These are phyloP conservation scores for Steinernema scapterisci DNA, from an alignment of 2,888 invertebrate species.

Conservation along the genomic window DNA sequence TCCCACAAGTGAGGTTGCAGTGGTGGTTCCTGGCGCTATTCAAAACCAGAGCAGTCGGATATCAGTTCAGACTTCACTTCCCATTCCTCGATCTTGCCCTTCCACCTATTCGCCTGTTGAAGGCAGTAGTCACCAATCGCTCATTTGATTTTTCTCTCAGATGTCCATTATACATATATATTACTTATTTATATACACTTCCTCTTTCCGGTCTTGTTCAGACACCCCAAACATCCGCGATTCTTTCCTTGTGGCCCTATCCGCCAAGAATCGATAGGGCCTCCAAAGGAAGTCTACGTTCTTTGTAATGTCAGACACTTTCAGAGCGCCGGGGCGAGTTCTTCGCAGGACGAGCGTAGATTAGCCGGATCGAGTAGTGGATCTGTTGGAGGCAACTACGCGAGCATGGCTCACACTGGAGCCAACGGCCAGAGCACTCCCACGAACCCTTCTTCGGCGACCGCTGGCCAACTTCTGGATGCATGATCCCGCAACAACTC, in stretches of 20 bases:
- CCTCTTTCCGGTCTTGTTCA: neutral
- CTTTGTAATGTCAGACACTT: slow-evolving; percentile 30
- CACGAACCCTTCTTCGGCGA: slow-evolving; percentile 16
- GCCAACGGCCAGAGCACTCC: slow-evolving; percentile 41
- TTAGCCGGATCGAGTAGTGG: slow-evolving; percentile 46
- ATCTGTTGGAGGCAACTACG: slow-evolving; percentile 48
- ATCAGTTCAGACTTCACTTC: slow-evolving; percentile 7
- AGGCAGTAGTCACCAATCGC: slow-evolving; percentile 29
- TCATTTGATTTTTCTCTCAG: neutral
- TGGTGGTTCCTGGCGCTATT: slow-evolving; percentile 20
- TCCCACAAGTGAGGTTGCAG: slow-evolving; percentile 18
- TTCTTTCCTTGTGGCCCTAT: no score
- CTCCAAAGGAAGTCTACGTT: no score
- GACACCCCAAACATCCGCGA: no score
- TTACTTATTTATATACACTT: no score
- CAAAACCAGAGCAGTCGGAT: slow-evolving; percentile 20
- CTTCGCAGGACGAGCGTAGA: slow-evolving; percentile 52
- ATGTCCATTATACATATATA: neutral
- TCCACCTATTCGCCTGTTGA: slow-evolving; percentile 23
- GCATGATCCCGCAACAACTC: neutral
- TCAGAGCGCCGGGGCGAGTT: slow-evolving; percentile 43
- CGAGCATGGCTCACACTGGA: slow-evolving; percentile 49
- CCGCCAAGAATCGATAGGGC: no score
- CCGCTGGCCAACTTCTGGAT: slow-evolving; percentile 5
- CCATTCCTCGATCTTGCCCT: neutral